Evolutionary conservation across 2,888 invertebrate genomes (phyloP).

Genomic region (Charanyca ferruginea): DNA sequence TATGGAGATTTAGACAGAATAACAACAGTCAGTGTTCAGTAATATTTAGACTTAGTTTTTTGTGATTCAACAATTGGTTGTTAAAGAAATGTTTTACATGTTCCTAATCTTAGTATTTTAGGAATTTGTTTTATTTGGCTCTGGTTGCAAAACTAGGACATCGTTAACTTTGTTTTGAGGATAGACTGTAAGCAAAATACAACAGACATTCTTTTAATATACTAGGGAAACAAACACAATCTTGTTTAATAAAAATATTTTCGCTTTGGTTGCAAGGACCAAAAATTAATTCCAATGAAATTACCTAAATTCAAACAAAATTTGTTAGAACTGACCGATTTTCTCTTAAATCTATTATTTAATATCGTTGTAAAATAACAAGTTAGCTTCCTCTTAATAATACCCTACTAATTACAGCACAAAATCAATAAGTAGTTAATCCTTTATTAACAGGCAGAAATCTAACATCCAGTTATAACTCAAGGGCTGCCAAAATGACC

Average conservation of each 20-base stretch:
- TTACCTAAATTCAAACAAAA: neutral
- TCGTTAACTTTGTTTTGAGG: neutral
- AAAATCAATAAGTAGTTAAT: neutral
- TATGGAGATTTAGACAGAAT: too few relatives aligned
- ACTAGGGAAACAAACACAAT: neutral
- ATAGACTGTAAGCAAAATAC: neutral
- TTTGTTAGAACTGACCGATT: neutral
- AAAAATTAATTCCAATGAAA: neutral
- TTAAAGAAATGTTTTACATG: neutral
- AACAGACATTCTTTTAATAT: neutral
- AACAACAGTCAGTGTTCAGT: too few relatives aligned
- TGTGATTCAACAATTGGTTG: neutral
- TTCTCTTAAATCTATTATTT: too few relatives aligned
- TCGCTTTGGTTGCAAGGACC: neutral
- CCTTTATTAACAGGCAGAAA: neutral
- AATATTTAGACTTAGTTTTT: neutral
- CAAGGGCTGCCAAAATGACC: slow-evolving; percentile 13
- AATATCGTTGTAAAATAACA: too few relatives aligned
- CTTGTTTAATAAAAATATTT: neutral
- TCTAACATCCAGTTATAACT: too few relatives aligned
- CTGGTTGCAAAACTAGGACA: neutral
- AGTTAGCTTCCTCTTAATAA: neutral
- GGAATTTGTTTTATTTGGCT: neutral
- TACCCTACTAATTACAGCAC: neutral
- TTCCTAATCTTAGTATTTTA: neutral